Conservation (phyloP, 1,140 invertebrate genomes). For the Drosophila ficusphila region DNA sequence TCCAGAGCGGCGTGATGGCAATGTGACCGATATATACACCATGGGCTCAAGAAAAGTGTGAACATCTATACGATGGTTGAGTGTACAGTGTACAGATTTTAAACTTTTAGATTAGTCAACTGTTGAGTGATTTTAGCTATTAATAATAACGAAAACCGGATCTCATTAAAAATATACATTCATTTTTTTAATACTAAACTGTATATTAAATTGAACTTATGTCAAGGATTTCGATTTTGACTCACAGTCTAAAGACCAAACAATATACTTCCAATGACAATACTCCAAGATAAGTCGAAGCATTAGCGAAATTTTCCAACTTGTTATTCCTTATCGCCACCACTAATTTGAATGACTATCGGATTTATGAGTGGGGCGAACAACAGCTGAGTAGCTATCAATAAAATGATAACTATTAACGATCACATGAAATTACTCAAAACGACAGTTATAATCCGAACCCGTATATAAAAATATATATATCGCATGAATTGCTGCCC, state of each 20-base stretch:
- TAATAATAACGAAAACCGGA: no score
- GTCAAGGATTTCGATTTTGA: neutral
- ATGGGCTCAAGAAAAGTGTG: slow-evolving; percentile 2
- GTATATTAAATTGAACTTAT: no score
- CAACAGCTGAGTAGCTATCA: slow-evolving; percentile 11
- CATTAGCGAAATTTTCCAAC: neutral
- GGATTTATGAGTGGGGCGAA: neutral
- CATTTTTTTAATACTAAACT: no score
- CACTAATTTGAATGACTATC: slow-evolving; percentile 9
- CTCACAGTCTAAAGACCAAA: neutral
- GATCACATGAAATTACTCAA: slow-evolving; percentile 18
- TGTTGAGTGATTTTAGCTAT: no score
- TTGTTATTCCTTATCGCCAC: neutral
- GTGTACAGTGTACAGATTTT: neutral
- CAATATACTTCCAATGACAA: neutral
- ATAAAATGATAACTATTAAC: slow-evolving; percentile 1
- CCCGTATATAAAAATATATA: neutral
- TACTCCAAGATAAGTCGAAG: neutral
- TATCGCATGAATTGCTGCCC: slow-evolving; percentile 9
- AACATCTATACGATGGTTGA: neutral
- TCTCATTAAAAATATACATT: no score
- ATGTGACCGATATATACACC: slow-evolving; percentile 34
- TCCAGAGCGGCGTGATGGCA: slow-evolving; percentile 28
- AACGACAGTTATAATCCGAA: neutral
- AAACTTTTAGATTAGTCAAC: no score